phyloP scores from a whole-genome alignment of 1,140 invertebrate species.

The Drosophila aff. region DNA sequence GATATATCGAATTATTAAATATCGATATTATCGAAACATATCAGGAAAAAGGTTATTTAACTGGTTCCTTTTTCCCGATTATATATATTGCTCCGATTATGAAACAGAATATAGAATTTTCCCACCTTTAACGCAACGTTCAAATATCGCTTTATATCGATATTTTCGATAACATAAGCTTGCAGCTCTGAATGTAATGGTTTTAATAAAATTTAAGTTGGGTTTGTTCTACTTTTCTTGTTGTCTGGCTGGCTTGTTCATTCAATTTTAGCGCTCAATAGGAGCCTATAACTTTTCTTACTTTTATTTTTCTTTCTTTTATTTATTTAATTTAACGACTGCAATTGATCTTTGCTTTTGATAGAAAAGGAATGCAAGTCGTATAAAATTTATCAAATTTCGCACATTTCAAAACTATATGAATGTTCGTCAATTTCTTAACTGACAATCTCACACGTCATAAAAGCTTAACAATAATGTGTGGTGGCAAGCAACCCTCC shows the following conservation, averaged over 20 bases:
- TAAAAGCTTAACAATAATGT: conserved; percentile 65
- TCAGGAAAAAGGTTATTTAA: neutral
- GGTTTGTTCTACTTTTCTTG: neutral
- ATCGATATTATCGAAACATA: too few species aligned
- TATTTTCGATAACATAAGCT: too few species aligned
- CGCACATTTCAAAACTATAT: neutral
- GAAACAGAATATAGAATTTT: neutral
- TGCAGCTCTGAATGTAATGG: neutral
- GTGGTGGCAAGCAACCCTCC: conserved; percentile 14
- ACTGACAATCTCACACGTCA: conserved; percentile 61
- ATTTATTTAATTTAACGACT: conserved; percentile 3
- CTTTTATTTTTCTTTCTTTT: neutral
- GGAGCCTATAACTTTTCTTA: neutral
- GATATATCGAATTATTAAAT: neutral
- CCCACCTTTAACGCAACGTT: neutral
- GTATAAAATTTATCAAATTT: conserved; percentile 16
- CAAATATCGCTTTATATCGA: neutral
- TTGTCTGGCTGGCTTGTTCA: neutral
- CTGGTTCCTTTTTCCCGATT: neutral
- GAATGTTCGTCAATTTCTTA: conserved; percentile 13
- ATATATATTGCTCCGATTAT: neutral
- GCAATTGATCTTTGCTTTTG: conserved; percentile 24
- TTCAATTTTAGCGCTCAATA: neutral
- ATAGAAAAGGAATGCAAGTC: conserved; percentile 12
- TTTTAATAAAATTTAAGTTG: neutral